Conservation (phyloP, 2,113 vertebrate genomes). For the Hemicordylus capensis region DNA sequence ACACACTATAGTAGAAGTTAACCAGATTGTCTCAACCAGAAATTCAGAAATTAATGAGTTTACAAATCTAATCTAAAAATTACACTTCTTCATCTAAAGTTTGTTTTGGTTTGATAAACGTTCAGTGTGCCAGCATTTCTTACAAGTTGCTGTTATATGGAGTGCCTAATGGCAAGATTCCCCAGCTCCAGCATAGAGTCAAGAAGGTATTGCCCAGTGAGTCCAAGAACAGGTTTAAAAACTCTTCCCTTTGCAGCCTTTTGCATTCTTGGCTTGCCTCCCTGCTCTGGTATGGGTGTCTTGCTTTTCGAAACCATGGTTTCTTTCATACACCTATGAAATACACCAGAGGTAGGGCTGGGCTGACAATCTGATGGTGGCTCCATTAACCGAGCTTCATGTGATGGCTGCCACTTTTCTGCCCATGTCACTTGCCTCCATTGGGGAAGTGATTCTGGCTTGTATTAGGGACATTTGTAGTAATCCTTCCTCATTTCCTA, state of each 20-base stretch:
- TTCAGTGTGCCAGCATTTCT: neutral
- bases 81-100: neutral
- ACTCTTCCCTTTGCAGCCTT: neutral
- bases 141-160: neutral
- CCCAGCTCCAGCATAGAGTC: neutral
- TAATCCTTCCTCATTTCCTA: neutral
- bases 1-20: constrained; percentile 23
- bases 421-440: neutral
- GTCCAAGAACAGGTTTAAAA: neutral
- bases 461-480: neutral
- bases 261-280: neutral
- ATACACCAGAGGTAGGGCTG: neutral
- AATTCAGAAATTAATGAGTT: neutral
- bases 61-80: neutral
- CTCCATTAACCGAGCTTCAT: neutral
- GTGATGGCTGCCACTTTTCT: neutral
- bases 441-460: neutral
- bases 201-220: too few relatives aligned
- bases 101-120: neutral
- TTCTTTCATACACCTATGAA: neutral
- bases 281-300: neutral
- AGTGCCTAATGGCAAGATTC: neutral
- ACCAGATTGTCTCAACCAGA: neutral
- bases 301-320: neutral
- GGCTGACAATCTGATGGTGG: neutral